Evolutionary conservation across 2,888 invertebrate genomes (phyloP), one percentile per base, ranked within the genome.

Genomic region (Nyleta sp.): DNA sequence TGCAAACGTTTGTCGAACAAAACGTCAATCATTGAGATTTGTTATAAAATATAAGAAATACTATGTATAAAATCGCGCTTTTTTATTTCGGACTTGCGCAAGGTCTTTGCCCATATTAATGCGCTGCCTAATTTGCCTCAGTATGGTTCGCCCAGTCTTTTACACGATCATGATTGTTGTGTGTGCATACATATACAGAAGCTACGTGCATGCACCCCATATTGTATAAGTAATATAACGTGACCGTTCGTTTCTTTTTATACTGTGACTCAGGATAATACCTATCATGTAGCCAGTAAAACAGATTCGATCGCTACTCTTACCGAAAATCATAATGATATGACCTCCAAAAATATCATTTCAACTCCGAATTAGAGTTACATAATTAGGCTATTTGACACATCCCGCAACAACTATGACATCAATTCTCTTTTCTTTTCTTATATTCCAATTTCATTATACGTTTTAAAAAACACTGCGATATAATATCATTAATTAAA

Each of bases 251-350:
- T 70, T 76, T 76, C 76, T 64, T 76, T 76, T 62, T 59, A 68
- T 74, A 81, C 83, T 84, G 81, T 87, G 87, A 87, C 86, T 87
- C 84, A 84, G 84, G 84, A 82, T 84, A 86, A 86, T 85, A 83
- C 79, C 83, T 84, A 86, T 85, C 85, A 79, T 81, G 53, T 71
- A 71, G 76, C 35, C 24, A 35, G 62, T 67, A 55, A 55, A 78
- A 57, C 62, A 60, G 67, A 67, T 62, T 72, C 72, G 67, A 78
- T 77, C 71, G 65, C 53, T 53, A 50, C 35, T 28, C 44, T 70
- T 57, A 53, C 42, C 52, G 42, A 20, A 78, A 72, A 50, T 67
- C 53, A 44, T 57, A 50, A 18, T 11, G 46, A 72, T 44, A 24
- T 7, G 50, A 62, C 18, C 42, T 48, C 35, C n/a, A 31, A 22